Base-by-base conservation (phyloP, 2,888 invertebrate genomes). In the Caenorhabditis sp. region DNA sequence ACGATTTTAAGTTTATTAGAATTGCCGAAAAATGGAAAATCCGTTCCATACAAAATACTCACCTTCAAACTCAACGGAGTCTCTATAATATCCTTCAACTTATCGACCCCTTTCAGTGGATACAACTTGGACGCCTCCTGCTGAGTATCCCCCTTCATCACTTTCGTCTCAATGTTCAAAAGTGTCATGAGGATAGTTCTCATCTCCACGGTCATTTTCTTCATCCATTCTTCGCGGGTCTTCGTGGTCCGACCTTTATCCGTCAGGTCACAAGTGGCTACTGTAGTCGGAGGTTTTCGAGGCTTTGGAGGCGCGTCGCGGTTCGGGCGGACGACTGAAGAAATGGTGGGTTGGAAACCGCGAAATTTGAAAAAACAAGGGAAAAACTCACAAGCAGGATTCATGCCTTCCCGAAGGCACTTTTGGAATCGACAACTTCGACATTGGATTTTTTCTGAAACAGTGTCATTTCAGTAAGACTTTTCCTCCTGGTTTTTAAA, bases 161-260 rank as follows among this genome's bases (percentile, higher is more conserved):
- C 89, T 81, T 89, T 90, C 8, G 89, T 87, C 49, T 91, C 91
- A 38, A 91, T 88, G 66, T 91, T 91, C 58, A 88, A 77, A 63
- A 91, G 74, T 44, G 84, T 90, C 91, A 91, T 91, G 16, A 91
- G 73, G 47, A 89, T 87, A 2, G 90, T 91, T 66, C 90, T 80
- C 88, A 89, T 89, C 68, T 91, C 90, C 4, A 91, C 91, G 1
- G 90, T 87, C 84, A 91, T 82, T 74, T 86, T 85, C 58, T 88
- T 88, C 72, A 82, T 81, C 88, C 87, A 88, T 35, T 90, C 90
- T n/a, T 90, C 90, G 8, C 81, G 69, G 19, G 58, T 75, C 63
- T 80, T 84, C 10, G 82, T 64, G 19, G 76, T 79, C 24, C 70
- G 79, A 56, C 74, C 77, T 19, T 58, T 64, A 63, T 58, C 68